Evolutionary conservation across 1,140 invertebrate species (phyloP).

Genomic region (Drosophila fuyamai): DNA sequence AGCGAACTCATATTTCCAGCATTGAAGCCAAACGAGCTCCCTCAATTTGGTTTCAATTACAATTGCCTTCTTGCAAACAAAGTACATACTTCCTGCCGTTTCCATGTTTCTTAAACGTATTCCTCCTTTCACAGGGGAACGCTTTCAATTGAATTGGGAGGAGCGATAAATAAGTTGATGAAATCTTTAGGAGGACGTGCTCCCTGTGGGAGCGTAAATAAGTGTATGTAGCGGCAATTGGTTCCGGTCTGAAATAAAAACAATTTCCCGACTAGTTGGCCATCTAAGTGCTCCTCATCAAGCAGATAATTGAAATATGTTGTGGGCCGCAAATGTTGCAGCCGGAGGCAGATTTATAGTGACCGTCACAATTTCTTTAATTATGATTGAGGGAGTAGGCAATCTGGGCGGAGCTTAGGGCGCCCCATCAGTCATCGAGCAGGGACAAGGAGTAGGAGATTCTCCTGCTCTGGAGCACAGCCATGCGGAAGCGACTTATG

Average conservation of each 20-base stretch:
- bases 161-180: constrained; percentile 51
- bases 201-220: constrained; percentile 13
- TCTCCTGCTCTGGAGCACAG: constrained; percentile 9
- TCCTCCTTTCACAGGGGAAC: constrained; percentile 3
- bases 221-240: constrained; percentile 1
- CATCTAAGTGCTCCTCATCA: constrained; percentile 19
- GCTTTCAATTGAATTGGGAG: constrained; percentile 35
- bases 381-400: constrained; percentile 13
- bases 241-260: constrained; percentile 19
- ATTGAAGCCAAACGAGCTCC: constrained; percentile 32
- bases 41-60: constrained; percentile 32
- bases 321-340: constrained; percentile 16
- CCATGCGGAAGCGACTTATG: constrained; percentile 38
- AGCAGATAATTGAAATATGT: constrained; percentile 27
- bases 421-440: constrained; percentile 27
- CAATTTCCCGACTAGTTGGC: constrained; percentile 1
- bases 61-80: constrained; percentile 26
- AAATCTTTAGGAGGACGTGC: constrained; percentile 1
- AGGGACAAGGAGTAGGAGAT: constrained; percentile 3
- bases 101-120: constrained; percentile 1
- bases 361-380: constrained; percentile 26
- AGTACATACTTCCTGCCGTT: constrained; percentile 14
- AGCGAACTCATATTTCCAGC: constrained; percentile 16
- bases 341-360: constrained; percentile 12
- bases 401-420: constrained; percentile 10